These are phyloP conservation scores for Ceyx margarethae DNA, from an alignment of 2,113 vertebrate genomes.

Conservation along the genomic window DNA sequence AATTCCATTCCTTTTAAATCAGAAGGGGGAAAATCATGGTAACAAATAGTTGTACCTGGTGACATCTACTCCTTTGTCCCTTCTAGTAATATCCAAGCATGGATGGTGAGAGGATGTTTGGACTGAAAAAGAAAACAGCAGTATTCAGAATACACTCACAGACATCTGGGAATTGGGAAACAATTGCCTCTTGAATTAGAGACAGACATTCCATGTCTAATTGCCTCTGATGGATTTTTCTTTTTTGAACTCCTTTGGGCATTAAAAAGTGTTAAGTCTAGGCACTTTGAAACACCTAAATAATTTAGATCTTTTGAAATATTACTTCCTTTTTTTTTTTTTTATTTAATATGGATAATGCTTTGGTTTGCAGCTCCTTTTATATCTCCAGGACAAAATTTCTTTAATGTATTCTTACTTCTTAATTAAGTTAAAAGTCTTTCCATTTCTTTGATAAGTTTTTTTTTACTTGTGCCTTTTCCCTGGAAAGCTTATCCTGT, in stretches of 20 bases:
- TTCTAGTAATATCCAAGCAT: not conserved
- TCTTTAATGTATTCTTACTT: constrained; percentile 14
- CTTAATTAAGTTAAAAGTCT: constrained; percentile 60
- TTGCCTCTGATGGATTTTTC: not conserved
- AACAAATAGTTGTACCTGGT: not conserved
- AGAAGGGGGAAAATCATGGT: not conserved
- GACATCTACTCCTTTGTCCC: not conserved
- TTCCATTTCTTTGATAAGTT: not conserved
- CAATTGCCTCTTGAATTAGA: not conserved
- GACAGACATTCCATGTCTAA: not conserved
- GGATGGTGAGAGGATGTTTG: not conserved
- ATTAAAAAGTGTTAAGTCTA: not conserved
- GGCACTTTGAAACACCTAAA: not conserved
- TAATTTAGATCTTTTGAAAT: constrained; percentile 32
- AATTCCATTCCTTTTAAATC: not conserved
- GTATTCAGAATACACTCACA: not conserved
- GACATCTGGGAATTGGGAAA: not conserved
- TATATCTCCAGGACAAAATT: not conserved
- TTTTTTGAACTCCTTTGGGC: not conserved
- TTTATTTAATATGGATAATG: not conserved
- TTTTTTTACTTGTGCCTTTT: not conserved
- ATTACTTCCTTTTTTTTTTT: not conserved
- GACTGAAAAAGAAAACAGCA: not conserved
- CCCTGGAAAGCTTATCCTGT: not conserved
- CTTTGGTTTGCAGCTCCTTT: not conserved